Conservation (phyloP, 2,888 invertebrate genomes). For the Eupithecia vulgata region DNA sequence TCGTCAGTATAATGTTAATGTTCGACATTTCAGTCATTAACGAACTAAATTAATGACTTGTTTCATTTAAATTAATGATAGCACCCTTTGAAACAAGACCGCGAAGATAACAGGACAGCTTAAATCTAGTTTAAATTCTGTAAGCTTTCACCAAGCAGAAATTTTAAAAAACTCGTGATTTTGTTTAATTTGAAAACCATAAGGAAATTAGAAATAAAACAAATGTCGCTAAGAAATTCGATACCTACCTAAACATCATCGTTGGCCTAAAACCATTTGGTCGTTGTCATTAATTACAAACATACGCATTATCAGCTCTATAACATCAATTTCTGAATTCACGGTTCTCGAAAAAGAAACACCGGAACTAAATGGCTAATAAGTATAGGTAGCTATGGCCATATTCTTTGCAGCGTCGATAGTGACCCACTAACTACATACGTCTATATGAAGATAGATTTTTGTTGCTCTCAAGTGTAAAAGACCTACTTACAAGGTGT, state of each 20-base stretch:
- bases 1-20: slow-evolving; percentile 20
- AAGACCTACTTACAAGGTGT: slow-evolving; percentile 24
- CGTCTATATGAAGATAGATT: neutral
- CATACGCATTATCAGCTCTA: neutral
- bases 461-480: slow-evolving; percentile 9
- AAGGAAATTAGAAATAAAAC: neutral
- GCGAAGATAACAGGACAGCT: neutral
- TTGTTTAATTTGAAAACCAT: neutral
- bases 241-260: too few species aligned
- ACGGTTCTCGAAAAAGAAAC: neutral
- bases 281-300: neutral
- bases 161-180: neutral
- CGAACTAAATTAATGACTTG: slow-evolving; percentile 14
- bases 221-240: neutral
- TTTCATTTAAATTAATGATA: slow-evolving; percentile 2
- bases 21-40: slow-evolving; percentile 20
- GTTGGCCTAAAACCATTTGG: neutral
- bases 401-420: neutral
- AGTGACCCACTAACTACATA: neutral
- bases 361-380: neutral
- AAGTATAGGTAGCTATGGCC: neutral
- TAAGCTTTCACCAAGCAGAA: neutral
- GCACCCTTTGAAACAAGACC: neutral
- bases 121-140: neutral
- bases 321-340: neutral